Evolutionary conservation across 37 sponge, comb jelly and placozoan species (phyloP), one percentile per base, ranked within the genome.

Genomic region (Spongilla lacustris): DNA sequence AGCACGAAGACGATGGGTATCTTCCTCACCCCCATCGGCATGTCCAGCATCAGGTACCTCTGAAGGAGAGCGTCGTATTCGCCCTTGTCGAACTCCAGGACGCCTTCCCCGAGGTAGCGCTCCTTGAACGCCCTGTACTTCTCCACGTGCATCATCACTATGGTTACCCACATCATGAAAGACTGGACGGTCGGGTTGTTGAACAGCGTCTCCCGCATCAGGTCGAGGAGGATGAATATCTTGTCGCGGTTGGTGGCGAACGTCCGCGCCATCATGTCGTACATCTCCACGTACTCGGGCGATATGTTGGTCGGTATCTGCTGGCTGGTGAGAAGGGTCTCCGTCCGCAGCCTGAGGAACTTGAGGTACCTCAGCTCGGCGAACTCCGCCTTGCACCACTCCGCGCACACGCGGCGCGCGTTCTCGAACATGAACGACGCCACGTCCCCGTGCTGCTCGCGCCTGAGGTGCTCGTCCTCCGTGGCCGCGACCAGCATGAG

Each of bases 1-100:
- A 94, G 68, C 28, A 94, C 58, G 38, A 94, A 88, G 1, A 90
- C 81, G 8, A 94, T 82, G 0, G 90, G 94, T 23, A 94, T 88
- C 46, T 90, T 91, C 74, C 85, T 87, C 27, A 94, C 72, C 29
- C 84, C 89, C 67, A 83, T 58, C 19, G 92, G 88, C 24, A 88
- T 75, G 66, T 94, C 58, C 19, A 85, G 80, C 3, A 83, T 41
- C 14, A 90, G 75, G 74, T 86, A 94, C 23, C 69, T 82, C 9
- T 94, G 78, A 33, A 77, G 72, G 0, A 94, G 38, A 1, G 46
- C 75, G 21, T 73, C 36, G 74, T 82, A 93, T 21, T 85, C 86
- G n/a, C 67, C 30, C n/a, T 71, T 30, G 9, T 83, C 91, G 33
- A 88, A n/a, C 36, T 34, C 21, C 91, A 89, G 87, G 82, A 41